Evolutionary conservation across 2,113 vertebrate species (phyloP).

Genomic region (Oreochromis niloticus): DNA sequence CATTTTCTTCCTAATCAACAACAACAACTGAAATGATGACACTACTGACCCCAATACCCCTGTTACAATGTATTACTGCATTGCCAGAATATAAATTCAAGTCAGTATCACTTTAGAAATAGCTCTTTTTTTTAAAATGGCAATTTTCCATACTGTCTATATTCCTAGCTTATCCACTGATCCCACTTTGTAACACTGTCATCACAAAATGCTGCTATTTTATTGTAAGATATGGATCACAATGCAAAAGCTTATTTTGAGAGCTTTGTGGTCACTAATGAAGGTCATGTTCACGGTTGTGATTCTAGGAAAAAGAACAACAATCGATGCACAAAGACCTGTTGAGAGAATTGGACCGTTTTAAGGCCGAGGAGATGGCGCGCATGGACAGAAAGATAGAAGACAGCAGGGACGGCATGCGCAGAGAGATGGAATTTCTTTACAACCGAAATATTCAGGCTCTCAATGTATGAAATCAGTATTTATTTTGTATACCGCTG

Average conservation of each 20-base stretch:
- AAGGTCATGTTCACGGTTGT: not conserved
- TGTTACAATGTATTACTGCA: not conserved
- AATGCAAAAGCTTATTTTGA: not conserved
- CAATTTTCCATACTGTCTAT: not conserved
- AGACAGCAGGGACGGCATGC: slow-evolving; percentile 85
- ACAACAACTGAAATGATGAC: not conserved
- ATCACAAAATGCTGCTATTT: not conserved
- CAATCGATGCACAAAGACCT: slow-evolving; percentile 81
- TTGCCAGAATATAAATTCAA: not conserved
- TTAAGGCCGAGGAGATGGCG: slow-evolving; percentile 85
- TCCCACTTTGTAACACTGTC: not conserved
- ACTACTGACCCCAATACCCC: not conserved
- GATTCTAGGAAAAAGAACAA: slow-evolving; percentile 80
- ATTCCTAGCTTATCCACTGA: not conserved
- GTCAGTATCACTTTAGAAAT: not conserved
- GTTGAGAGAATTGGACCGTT: slow-evolving; percentile 78
- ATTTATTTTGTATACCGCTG: not conserved
- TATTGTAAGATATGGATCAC: not conserved
- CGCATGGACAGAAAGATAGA: slow-evolving; percentile 81
- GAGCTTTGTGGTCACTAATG: not conserved
- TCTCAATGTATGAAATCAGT: slow-evolving; percentile 21
- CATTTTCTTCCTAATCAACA: not conserved
- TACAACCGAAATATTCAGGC: slow-evolving; percentile 74
- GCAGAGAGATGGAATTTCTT: slow-evolving; percentile 83
- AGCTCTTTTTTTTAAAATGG: not conserved